Conservation (phyloP, 2,113 vertebrate genomes). For the Tachysurus fulvidraco region DNA sequence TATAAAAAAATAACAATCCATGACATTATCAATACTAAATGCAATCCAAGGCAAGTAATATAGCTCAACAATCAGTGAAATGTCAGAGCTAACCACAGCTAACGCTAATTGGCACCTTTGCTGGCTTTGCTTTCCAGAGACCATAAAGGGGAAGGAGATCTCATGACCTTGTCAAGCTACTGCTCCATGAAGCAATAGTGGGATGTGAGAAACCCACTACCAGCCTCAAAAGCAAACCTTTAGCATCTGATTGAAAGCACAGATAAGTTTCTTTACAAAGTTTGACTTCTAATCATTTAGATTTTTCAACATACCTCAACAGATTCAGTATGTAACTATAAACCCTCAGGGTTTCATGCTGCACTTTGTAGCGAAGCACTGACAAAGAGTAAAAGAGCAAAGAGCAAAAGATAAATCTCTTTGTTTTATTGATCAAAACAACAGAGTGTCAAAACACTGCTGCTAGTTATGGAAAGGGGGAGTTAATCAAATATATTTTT, state of each 20-base stretch:
- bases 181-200: slow-evolving; percentile 14
- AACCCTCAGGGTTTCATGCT: neutral
- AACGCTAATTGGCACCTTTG: slow-evolving; percentile 56
- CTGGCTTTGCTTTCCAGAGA: slow-evolving; percentile 41
- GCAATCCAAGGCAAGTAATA: neutral
- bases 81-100: slow-evolving; percentile 40
- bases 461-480: neutral
- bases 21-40: slow-evolving; percentile 20
- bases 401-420: neutral
- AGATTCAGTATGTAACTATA: neutral
- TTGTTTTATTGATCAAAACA: neutral
- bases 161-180: slow-evolving; percentile 45
- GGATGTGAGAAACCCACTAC: slow-evolving; percentile 13
- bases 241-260: neutral
- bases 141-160: slow-evolving; percentile 41
- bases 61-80: slow-evolving; percentile 42
- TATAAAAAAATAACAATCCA: neutral
- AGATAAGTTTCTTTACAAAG: neutral
- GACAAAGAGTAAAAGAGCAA: neutral
- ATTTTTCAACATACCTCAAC: neutral
- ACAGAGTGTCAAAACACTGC: neutral
- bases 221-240: neutral
- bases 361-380: slow-evolving; percentile 1
- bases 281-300: neutral
- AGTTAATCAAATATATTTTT: no score